Conservation (phyloP, 2,113 vertebrate genomes). For the Phainopepla nitens region DNA sequence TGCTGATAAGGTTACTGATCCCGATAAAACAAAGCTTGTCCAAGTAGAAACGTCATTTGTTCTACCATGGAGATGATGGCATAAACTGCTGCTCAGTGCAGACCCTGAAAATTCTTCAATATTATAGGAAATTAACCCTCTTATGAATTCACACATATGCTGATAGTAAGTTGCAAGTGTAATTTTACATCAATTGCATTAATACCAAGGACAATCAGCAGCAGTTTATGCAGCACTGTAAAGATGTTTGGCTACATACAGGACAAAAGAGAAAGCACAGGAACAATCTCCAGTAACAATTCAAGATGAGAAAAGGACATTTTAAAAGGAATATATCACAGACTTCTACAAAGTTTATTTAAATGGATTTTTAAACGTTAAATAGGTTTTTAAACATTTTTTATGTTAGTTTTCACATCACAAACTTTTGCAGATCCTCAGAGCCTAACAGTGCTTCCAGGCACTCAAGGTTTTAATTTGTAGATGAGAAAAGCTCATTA, state of each 20-base stretch:
- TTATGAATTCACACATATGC: background rate
- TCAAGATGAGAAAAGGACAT: background rate
- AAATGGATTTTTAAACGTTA: background rate
- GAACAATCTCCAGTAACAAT: background rate
- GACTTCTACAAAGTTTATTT: background rate
- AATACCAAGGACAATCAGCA: background rate
- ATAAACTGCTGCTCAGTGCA: conserved; percentile 70
- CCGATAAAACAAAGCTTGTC: conserved; percentile 88
- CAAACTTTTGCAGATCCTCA: background rate
- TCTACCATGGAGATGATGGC: conserved; percentile 75
- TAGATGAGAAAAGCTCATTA: background rate
- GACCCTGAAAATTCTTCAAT: conserved; percentile 23
- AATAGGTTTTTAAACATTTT: background rate
- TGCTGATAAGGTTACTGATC: conserved; percentile 94
- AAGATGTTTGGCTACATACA: background rate
- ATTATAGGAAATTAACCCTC: background rate
- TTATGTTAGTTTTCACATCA: background rate
- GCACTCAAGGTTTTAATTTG: background rate
- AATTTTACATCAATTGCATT: conserved; percentile 16
- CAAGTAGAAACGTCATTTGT: conserved; percentile 88
- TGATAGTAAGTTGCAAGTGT: conserved; percentile 25
- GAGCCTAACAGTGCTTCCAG: background rate
- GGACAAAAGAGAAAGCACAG: background rate
- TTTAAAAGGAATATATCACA: background rate
- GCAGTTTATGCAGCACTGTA: background rate